Base-by-base conservation (phyloP, 2,888 invertebrate genomes). In the Cataglyphis rosenhaueri region DNA sequence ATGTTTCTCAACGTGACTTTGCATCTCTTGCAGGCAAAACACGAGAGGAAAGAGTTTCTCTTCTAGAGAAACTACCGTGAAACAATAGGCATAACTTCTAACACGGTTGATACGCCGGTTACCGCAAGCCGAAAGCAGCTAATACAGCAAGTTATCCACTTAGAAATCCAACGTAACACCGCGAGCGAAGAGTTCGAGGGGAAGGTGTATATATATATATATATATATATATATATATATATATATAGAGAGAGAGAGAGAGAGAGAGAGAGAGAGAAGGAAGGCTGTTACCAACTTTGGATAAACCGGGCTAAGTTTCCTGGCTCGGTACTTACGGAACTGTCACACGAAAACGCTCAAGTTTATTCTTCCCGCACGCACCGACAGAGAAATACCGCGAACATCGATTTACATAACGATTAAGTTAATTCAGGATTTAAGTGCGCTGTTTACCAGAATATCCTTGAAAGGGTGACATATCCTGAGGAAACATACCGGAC, bases 131-230 rank as follows among this genome's bases (percentile, higher is more conserved):
- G 57, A 74, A 68, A 74, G 57, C 74, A 73, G 91, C 91, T 93
- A 93, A 93, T 92, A 92, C 90, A 89, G 87, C 89, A 92, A 94
- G 91, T 93, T 94, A 92, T 92, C 93, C 93, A 92, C 93, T 93
- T 93, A 92, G 93, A 90, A 92, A 93, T 93, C 92, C 92, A 85
- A 89, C 88, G 88, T 91, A 91, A 92, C 89, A 89, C 91, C 88
- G 85, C 81, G 78, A 86, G 88, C 64, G 85, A 73, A 65, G 78
- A 78, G 74, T 81, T 75, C 68, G 74, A 59, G 84, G 70, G 62
- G 55, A 35, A 29, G 57, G 38, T 18, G 68, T 74, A 0, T 21
- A 21, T 21, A 21, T 21, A 21, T 21, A 0, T 21, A 21, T 21
- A 21, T 21, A 21, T 21, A 21, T 21, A 21, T 21, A 21, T 21